Conservation (phyloP, 2,888 invertebrate species). For the Rotaria magnacalcarata region DNA sequence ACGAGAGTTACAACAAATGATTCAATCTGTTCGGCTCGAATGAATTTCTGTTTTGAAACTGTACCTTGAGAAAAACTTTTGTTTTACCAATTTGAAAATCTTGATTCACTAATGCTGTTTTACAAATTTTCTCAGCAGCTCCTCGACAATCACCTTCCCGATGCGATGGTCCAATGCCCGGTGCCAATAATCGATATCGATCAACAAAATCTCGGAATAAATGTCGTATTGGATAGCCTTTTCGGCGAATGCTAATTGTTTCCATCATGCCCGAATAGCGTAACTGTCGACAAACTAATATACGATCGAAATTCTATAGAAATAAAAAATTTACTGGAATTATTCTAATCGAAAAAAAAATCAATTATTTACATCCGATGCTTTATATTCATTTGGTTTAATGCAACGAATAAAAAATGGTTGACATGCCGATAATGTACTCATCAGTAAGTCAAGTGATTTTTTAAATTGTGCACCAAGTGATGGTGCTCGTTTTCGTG, state of each 20-base stretch:
- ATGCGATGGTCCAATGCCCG: constrained; percentile 56
- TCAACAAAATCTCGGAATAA: constrained; percentile 92
- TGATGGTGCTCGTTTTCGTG: constrained; percentile 63
- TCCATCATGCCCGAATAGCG: constrained; percentile 99
- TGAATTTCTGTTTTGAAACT: too few species aligned
- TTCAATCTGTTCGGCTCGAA: too few species aligned
- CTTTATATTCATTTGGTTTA: constrained; percentile 94
- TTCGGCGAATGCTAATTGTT: constrained; percentile 89
- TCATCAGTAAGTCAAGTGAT: constrained; percentile 88
- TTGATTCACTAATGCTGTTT: constrained; percentile 74
- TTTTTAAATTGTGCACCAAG: constrained; percentile 93
- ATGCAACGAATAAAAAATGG: constrained; percentile 98
- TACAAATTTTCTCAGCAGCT: constrained; percentile 84
- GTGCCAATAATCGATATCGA: constrained; percentile 83
- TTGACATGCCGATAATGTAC: constrained; percentile 84
- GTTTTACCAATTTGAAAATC: constrained; percentile 96
- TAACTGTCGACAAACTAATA: constrained; percentile 87
- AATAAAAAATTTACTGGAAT: too few species aligned
- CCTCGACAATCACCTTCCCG: constrained; percentile 69
- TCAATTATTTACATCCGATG: constrained; percentile 64
- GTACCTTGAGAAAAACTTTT: constrained; percentile 84
- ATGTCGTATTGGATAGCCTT: constrained; percentile 96
- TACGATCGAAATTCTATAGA: constrained; percentile 82
- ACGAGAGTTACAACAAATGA: not conserved
- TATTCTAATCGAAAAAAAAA: not conserved